Evolutionary conservation across 2,113 vertebrate species (phyloP).

Genomic region (Pseudonaja textilis): DNA sequence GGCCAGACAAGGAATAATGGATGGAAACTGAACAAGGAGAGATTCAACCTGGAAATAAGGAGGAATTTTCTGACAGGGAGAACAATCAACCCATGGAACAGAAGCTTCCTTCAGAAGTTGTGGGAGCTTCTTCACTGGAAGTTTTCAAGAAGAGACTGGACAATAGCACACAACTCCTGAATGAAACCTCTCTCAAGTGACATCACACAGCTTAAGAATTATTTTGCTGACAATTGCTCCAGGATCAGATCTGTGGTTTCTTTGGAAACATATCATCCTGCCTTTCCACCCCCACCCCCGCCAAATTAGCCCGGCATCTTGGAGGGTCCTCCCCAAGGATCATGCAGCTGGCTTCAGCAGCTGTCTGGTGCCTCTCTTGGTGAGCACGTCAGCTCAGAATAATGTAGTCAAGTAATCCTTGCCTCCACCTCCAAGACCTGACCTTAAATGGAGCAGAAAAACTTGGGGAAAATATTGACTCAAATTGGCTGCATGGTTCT

Average conservation of each 20-base stretch:
- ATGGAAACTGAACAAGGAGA: no score
- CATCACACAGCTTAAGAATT: not conserved
- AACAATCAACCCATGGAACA: no score
- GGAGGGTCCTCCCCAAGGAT: not conserved
- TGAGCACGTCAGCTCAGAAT: not conserved
- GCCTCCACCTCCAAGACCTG: conserved; percentile 45
- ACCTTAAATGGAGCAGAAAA: conserved; percentile 25
- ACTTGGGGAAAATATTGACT: not conserved
- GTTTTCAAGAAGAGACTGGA: no score
- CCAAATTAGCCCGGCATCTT: not conserved
- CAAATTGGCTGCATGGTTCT: conserved; percentile 46
- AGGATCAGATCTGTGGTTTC: no score
- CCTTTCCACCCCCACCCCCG: not conserved
- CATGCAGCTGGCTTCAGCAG: not conserved
- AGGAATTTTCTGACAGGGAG: no score
- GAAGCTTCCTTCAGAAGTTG: no score
- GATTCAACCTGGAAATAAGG: no score
- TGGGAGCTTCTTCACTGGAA: no score
- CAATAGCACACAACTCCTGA: not conserved
- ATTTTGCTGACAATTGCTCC: not conserved
- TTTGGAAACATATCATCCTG: not conserved
- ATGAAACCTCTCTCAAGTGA: not conserved
- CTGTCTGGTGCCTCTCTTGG: not conserved
- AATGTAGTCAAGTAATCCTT: not conserved
- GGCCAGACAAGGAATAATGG: no score